A percentile compares a stretch with the other conserved stretches of the same genome.
These are phyloP conservation scores for Lutraria rhynchaena DNA, from an alignment of 1,140 invertebrate species.

Conservation along the genomic window DNA sequence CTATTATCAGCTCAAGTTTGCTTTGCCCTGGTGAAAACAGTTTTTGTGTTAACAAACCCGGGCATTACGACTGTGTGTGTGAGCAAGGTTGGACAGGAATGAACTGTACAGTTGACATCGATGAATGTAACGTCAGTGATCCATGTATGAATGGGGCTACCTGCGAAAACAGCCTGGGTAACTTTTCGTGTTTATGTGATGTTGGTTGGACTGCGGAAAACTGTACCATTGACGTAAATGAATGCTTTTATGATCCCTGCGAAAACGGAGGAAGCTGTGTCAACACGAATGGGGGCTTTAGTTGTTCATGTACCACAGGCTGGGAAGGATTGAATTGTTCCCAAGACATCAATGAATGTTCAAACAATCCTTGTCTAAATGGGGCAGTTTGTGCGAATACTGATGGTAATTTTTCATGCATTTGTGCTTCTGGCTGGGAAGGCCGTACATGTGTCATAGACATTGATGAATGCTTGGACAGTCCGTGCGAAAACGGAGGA, in stretches of 20 bases:
- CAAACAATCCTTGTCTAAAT: not conserved
- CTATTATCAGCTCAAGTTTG: slow-evolving; percentile 8
- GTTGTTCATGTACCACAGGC: slow-evolving; percentile 19
- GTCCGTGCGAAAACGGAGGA: slow-evolving; percentile 95
- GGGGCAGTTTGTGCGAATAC: slow-evolving; percentile 31
- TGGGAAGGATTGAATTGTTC: slow-evolving; percentile 38
- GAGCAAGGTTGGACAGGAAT: slow-evolving; percentile 12
- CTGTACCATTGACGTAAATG: slow-evolving; percentile 57
- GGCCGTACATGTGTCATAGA: slow-evolving; percentile 82
- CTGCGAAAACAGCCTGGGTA: slow-evolving; percentile 9
- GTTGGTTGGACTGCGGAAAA: slow-evolving; percentile 42
- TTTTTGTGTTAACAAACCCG: not conserved
- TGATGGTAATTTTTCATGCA: slow-evolving; percentile 16
- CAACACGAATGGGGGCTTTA: slow-evolving; percentile 35
- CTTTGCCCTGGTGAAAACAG: too few species aligned
- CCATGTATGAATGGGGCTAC: slow-evolving; percentile 32
- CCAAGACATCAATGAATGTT: slow-evolving; percentile 62
- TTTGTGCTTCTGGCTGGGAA: slow-evolving; percentile 11
- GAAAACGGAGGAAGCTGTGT: slow-evolving; percentile 46
- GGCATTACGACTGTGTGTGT: slow-evolving; percentile 31
- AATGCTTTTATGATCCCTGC: slow-evolving; percentile 48
- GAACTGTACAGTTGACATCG: slow-evolving; percentile 32
- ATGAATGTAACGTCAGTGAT: slow-evolving; percentile 17
- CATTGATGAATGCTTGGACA: slow-evolving; percentile 93
- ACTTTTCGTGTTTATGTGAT: slow-evolving; percentile 40